phyloP scores from a whole-genome alignment of 1,140 invertebrate species.

The Cherax quadricarinatus region DNA sequence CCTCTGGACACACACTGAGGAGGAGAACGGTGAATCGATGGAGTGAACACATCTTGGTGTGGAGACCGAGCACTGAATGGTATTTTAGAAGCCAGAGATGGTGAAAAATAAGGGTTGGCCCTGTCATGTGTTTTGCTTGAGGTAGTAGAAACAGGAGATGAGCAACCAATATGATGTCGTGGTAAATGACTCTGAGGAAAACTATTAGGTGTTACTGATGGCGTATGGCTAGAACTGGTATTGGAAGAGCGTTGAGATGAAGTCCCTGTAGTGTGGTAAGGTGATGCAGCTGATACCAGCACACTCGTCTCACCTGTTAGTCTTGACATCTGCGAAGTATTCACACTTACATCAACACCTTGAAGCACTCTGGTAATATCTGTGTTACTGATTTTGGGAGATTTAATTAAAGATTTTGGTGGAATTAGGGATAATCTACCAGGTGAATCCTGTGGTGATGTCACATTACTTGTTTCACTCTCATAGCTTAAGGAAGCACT shows the following conservation, averaged over 20 bases:
- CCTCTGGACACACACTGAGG: not conserved
- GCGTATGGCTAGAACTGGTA: not conserved
- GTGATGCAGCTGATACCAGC: not conserved
- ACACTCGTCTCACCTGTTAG: not conserved
- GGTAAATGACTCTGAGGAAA: conserved; percentile 2
- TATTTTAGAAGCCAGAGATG: not conserved
- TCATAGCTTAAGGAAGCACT: conserved; percentile 69
- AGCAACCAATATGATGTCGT: not conserved
- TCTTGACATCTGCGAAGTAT: not conserved
- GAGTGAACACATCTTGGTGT: conserved; percentile 50
- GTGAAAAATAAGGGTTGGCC: not conserved
- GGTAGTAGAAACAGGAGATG: not conserved
- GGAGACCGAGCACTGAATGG: conserved; percentile 24
- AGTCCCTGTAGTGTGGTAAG: not conserved
- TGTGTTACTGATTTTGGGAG: not conserved
- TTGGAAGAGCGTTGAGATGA: not conserved
- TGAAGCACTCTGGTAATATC: not conserved
- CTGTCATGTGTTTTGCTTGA: not conserved
- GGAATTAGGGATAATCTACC: conserved; percentile 27
- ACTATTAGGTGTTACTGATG: not conserved
- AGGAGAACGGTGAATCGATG: conserved; percentile 58
- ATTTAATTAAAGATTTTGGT: not conserved
- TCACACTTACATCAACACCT: not conserved
- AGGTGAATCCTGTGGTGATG: conserved; percentile 65
- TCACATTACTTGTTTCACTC: conserved; percentile 65